Conservation (phyloP, 2,797 vertebrate species). For the Lepus townsendii region DNA sequence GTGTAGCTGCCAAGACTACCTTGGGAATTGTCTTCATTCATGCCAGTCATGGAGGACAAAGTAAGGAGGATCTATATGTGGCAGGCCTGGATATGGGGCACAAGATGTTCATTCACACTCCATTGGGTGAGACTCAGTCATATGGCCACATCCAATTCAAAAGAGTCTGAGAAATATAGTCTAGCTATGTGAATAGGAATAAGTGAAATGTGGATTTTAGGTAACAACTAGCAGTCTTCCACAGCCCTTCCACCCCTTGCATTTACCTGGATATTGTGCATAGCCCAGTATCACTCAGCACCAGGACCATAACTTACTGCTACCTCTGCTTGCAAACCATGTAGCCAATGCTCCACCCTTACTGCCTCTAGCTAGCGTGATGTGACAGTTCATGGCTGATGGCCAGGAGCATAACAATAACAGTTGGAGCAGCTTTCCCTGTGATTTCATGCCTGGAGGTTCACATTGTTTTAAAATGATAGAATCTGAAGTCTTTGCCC, state of each 20-base stretch:
- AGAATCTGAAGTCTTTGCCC: slow-evolving; percentile 12
- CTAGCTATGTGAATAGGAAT: not conserved
- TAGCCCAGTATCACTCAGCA: not conserved
- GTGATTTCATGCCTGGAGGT: slow-evolving; percentile 11
- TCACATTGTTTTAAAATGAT: slow-evolving; percentile 5
- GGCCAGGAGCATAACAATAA: not conserved
- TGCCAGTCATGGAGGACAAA: not conserved
- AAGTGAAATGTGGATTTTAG: not conserved
- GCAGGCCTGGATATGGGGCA: not conserved
- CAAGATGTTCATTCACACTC: not conserved
- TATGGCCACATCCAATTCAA: not conserved
- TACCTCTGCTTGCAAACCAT: not conserved
- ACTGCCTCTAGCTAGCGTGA: not conserved
- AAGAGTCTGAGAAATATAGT: not conserved
- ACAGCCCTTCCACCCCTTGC: not conserved
- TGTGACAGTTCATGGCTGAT: not conserved
- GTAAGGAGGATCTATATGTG: not conserved
- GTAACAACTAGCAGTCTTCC: not conserved
- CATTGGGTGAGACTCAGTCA: not conserved
- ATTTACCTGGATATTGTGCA: not conserved
- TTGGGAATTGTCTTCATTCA: not conserved
- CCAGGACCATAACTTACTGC: not conserved
- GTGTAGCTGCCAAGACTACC: not conserved
- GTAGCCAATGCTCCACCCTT: not conserved
- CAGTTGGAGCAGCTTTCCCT: not conserved